Evolutionary conservation across 1,140 invertebrate genomes (phyloP), one percentile per base, ranked within the genome.

Genomic region (Nephotettix cincticeps): DNA sequence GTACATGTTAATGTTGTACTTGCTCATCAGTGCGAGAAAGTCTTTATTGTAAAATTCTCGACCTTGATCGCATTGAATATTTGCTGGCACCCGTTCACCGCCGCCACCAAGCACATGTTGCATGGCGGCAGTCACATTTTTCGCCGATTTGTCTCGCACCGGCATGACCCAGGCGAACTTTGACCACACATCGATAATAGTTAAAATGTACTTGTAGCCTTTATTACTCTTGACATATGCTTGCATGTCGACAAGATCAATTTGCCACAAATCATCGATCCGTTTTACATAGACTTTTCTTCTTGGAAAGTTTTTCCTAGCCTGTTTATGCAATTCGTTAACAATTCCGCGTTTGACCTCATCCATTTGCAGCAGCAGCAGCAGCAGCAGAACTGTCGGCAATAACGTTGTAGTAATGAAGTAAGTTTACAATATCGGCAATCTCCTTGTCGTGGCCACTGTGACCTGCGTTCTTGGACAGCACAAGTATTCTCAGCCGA

Each of bases 281-380:
- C n/a, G n/a, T 43, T 43, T 43, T 43, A 43, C 40, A 43, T 11
- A 11, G 9, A 43, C 40, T 9, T 43, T 9, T n/a, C 40, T 43
- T 43, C 40, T 77, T 77, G 11, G 77, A 78, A 73, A 78, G 78
- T 1, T 75, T 79, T 61, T 75, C 76, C 68, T 43, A 79, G 29
- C 75, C 77, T 73, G 73, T 47, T 56, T 43, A 43, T 43, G 40
- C n/a, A 43, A 43, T 43, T 43, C 40, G 40, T 43, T n/a, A 43
- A 43, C 40, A 43, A 43, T 43, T 11, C 40, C 40, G 9, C 40
- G 40, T n/a, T 43, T 43, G n/a, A 11, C 40, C 40, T 11, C n/a
- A n/a, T 11, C n/a, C 9, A 43, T n/a, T 43, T 43, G 9, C n/a
- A 9, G 9, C n/a, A 9, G n/a, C 40, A 43, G 40, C 9, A n/a